Conservation (phyloP, 2,888 invertebrate genomes). For the Drosophila fungiperda region DNA sequence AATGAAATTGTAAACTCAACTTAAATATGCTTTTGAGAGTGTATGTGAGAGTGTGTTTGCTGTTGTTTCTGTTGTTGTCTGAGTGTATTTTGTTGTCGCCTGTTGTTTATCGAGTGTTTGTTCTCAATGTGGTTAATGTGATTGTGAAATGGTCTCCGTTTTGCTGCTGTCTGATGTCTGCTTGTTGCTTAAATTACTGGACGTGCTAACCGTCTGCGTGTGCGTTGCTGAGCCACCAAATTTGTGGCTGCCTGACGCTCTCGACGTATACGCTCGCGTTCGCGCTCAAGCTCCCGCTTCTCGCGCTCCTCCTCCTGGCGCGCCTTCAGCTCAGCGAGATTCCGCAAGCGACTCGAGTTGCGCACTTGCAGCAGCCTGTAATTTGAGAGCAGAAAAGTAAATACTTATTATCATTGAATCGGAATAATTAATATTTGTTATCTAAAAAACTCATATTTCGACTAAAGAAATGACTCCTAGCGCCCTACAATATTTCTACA, state of each 20-base stretch:
- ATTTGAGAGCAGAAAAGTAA: background rate
- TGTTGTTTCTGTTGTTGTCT: conserved; percentile 26
- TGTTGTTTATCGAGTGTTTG: conserved; percentile 20
- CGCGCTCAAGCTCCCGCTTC: conserved; percentile 79
- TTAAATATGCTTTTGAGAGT: conserved; percentile 44
- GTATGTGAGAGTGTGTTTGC: conserved; percentile 40
- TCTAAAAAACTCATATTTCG: background rate
- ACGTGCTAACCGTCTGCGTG: conserved; percentile 86
- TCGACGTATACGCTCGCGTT: conserved; percentile 57
- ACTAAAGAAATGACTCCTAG: background rate
- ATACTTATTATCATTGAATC: background rate
- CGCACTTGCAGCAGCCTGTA: conserved; percentile 83
- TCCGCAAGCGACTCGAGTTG: conserved; percentile 84
- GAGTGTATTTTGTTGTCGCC: conserved; percentile 21
- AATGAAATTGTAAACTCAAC: conserved; percentile 63
- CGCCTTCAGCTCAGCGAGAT: conserved; percentile 83
- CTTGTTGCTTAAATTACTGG: conserved; percentile 55
- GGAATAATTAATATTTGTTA: background rate
- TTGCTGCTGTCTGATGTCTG: conserved; percentile 12
- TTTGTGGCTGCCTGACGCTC: conserved; percentile 64
- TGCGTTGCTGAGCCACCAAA: conserved; percentile 84
- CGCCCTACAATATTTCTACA: background rate
- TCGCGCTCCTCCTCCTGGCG: conserved; percentile 85
- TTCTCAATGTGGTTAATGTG: conserved; percentile 35
- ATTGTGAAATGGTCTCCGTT: conserved; percentile 50